These are phyloP conservation scores for Drosophila pseudotakahashii DNA, from an alignment of 2,888 invertebrate species.

Conservation along the genomic window DNA sequence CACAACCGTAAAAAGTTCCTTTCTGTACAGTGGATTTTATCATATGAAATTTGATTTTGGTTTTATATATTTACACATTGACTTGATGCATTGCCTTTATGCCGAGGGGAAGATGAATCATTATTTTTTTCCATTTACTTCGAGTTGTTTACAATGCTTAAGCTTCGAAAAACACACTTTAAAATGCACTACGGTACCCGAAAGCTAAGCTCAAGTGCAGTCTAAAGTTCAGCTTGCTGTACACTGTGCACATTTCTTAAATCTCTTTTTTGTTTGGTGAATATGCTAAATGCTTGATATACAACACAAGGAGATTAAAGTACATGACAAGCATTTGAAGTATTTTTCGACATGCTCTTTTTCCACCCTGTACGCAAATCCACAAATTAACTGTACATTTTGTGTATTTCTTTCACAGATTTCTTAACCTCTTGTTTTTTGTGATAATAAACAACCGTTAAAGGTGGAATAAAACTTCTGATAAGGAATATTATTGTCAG, in stretches of 20 bases:
- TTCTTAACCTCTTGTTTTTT: conserved; percentile 1
- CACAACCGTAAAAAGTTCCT: conserved; percentile 79
- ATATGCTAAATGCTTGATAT: not conserved
- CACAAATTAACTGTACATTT: conserved; percentile 10
- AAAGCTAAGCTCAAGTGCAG: conserved; percentile 68
- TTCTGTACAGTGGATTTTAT: conserved; percentile 56
- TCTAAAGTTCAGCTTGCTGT: conserved; percentile 45
- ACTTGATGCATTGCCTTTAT: not conserved
- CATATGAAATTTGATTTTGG: conserved; percentile 4
- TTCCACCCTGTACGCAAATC: conserved; percentile 20
- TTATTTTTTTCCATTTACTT: conserved; percentile 4
- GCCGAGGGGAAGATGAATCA: not conserved
- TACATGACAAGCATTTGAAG: not conserved
- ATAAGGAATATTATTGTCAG: not conserved
- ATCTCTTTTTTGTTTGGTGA: not conserved
- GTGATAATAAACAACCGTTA: not conserved
- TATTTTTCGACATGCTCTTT: conserved; percentile 1
- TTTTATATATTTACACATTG: conserved; percentile 15
- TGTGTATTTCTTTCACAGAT: not conserved
- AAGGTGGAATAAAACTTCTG: too few relatives aligned
- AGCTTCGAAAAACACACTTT: conserved; percentile 23
- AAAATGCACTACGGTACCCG: conserved; percentile 47
- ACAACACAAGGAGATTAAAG: conserved; percentile 10
- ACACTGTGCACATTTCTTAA: conserved; percentile 27
- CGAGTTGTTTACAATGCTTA: conserved; percentile 5